phyloP scores from a whole-genome alignment of 2,113 vertebrate genomes.

The Epinephelus lanceolatus region DNA sequence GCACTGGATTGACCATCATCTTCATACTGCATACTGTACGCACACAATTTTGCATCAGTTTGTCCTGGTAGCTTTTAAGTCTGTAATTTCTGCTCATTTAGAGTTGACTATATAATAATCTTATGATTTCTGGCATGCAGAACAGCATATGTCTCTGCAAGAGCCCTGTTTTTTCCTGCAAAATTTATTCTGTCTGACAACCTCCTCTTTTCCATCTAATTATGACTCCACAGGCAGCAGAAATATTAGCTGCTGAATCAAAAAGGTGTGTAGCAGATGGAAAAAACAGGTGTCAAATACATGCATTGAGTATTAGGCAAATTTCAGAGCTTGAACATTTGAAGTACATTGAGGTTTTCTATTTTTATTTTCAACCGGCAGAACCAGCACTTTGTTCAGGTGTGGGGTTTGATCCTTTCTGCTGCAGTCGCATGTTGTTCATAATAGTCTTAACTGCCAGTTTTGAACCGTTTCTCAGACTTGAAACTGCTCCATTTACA shows the following conservation, averaged over 20 bases:
- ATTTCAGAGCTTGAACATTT: slow-evolving; percentile 5
- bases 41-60: slow-evolving; percentile 46
- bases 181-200: slow-evolving; percentile 36
- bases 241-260: slow-evolving; percentile 35
- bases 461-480: slow-evolving; percentile 49
- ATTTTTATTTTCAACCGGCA: slow-evolving; percentile 25
- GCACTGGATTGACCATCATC: slow-evolving; percentile 67
- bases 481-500: slow-evolving; percentile 58
- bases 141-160: slow-evolving; percentile 18
- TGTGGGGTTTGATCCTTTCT: slow-evolving; percentile 31
- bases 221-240: slow-evolving; percentile 37
- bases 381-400: slow-evolving; percentile 25
- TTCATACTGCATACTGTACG: slow-evolving; percentile 39
- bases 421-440: slow-evolving; percentile 30
- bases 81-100: slow-evolving; percentile 37
- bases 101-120: slow-evolving; percentile 20
- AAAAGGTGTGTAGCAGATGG: slow-evolving; percentile 24
- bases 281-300: slow-evolving; percentile 36
- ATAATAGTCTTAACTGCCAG: slow-evolving; percentile 48
- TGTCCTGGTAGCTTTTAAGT: slow-evolving; percentile 21
- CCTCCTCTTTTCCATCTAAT: slow-evolving; percentile 44
- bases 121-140: slow-evolving; percentile 10
- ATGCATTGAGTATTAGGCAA: slow-evolving; percentile 10
- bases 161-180: not conserved
- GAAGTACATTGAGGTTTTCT: slow-evolving; percentile 7